Percentiles rank a stretch among this genome's conserved stretches.
phyloP scores from a whole-genome alignment of 2,113 vertebrate genomes.

The Eira barbara region DNA sequence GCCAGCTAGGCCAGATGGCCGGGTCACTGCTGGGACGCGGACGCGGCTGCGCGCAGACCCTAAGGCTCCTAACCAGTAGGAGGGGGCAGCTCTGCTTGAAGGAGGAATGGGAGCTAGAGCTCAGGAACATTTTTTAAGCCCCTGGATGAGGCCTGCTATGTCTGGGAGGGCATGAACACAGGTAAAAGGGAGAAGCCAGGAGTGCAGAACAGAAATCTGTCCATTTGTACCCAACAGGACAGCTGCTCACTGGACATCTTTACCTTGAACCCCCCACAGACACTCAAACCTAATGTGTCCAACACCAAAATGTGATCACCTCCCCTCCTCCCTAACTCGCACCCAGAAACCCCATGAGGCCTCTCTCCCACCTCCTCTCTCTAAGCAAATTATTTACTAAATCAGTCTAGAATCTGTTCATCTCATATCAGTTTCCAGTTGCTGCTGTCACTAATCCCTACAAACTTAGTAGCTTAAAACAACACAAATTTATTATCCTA shows the following conservation, averaged over 20 bases:
- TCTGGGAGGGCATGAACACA: not conserved
- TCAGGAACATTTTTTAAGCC: not conserved
- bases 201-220: not conserved
- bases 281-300: not conserved
- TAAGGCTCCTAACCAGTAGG: not conserved
- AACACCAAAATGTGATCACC: accelerated
- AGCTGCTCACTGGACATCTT: not conserved
- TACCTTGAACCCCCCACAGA: not conserved
- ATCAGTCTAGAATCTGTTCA: not conserved
- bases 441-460: not conserved
- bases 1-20: not conserved
- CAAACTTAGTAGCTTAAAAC: not conserved
- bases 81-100: not conserved
- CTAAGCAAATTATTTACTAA: not conserved
- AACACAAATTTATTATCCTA: not conserved
- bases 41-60: not conserved
- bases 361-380: not conserved
- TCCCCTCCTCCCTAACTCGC: not conserved
- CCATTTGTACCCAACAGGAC: not conserved
- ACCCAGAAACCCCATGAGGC: not conserved
- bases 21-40: not conserved
- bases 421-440: not conserved
- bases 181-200: not conserved
- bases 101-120: not conserved
- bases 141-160: not conserved